phyloP scores from a whole-genome alignment of 2,113 vertebrate species.

The Ciconia maguari region DNA sequence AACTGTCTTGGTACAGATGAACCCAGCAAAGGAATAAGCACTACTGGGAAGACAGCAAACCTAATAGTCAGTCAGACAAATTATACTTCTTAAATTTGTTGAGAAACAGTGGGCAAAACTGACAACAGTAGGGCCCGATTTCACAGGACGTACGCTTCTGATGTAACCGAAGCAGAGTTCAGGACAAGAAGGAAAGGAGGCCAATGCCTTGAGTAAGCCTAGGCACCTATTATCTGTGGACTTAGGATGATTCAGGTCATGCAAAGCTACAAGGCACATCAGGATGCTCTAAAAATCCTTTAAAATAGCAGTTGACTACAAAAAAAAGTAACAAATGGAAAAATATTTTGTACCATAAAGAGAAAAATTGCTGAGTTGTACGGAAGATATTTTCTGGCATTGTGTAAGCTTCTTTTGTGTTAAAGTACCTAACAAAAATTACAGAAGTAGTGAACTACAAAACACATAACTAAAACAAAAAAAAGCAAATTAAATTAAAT shows the following conservation, averaged over 20 bases:
- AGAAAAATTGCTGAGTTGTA: background rate
- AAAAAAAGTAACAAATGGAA: background rate
- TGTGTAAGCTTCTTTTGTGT: background rate
- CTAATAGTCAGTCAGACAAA: background rate
- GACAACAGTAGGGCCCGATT: background rate
- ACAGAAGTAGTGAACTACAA: background rate
- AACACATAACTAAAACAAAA: background rate
- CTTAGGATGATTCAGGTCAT: background rate
- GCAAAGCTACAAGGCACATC: background rate
- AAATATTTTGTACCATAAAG: background rate
- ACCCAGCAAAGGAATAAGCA: background rate
- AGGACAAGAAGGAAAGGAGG: background rate
- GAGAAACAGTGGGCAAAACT: background rate
- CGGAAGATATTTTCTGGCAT: background rate
- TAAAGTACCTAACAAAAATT: background rate
- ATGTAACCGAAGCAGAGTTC: background rate
- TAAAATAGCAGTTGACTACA: background rate
- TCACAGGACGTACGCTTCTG: background rate
- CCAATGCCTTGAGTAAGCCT: rapidly evolving
- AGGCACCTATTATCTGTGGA: background rate
- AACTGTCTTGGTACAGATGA: background rate
- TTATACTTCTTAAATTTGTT: background rate
- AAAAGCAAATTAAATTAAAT: background rate
- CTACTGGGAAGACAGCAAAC: background rate
- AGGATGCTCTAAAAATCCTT: background rate